phyloP scores from a whole-genome alignment of 2,888 invertebrate genomes.

The Drosophila picticornis region DNA sequence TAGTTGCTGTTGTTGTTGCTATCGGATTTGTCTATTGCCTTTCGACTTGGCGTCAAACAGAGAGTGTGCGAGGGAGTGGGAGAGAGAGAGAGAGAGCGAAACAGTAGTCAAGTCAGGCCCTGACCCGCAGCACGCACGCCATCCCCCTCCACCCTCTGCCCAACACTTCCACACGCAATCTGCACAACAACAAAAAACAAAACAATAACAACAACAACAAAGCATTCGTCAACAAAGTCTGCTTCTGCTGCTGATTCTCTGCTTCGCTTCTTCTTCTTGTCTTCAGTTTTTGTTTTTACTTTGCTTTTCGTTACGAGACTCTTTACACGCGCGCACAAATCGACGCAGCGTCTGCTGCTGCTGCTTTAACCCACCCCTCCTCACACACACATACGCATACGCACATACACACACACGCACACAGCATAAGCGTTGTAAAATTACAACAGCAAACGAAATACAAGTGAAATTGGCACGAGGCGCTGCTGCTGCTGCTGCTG shows the following conservation, averaged over 20 bases:
- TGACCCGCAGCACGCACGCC: constrained; percentile 45
- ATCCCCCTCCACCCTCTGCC: background rate
- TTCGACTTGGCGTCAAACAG: background rate
- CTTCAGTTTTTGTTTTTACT: constrained; percentile 77
- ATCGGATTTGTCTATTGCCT: constrained; percentile 8
- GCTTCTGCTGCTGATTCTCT: constrained; percentile 21
- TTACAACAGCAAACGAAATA: constrained; percentile 58
- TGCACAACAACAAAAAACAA: constrained; percentile 5
- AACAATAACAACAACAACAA: constrained; percentile 44
- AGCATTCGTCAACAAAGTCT: constrained; percentile 23
- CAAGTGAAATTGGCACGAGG: constrained; percentile 77
- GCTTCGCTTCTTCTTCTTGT: constrained; percentile 58
- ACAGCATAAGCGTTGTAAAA: constrained; percentile 52
- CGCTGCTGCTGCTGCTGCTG: constrained; percentile 46
- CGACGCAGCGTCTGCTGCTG: constrained; percentile 47
- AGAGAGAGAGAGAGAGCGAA: constrained; percentile 6
- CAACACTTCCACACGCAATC: constrained; percentile 14
- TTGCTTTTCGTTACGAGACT: constrained; percentile 73
- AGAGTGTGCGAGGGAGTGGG: background rate
- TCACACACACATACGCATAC: background rate
- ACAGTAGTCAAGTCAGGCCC: constrained; percentile 26
- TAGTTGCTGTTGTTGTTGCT: background rate
- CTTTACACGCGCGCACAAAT: constrained; percentile 66
- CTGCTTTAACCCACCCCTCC: constrained; percentile 12
- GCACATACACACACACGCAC: constrained; percentile 11